These are phyloP conservation scores for Salvelinus namaycush DNA, from an alignment of 2,113 vertebrate species.

Conservation along the genomic window DNA sequence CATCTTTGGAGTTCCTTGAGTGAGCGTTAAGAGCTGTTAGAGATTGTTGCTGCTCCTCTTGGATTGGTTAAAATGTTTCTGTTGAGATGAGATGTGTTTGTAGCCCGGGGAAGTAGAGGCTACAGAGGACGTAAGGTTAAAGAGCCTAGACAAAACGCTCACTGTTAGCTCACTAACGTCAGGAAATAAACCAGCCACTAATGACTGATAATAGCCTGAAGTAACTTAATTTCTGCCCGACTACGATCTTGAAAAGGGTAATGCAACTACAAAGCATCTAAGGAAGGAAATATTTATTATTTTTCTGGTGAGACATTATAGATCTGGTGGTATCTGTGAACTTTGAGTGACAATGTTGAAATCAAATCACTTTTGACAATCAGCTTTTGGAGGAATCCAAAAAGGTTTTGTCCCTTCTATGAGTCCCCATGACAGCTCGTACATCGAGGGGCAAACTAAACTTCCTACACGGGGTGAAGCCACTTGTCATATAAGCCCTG, in stretches of 20 bases:
- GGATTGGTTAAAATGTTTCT: too few relatives aligned
- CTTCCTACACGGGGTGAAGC: conserved; percentile 41
- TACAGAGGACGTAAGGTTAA: conserved; percentile 18
- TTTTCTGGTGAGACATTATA: background rate
- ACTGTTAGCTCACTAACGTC: conserved; percentile 13
- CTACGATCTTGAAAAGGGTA: background rate
- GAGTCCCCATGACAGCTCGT: background rate
- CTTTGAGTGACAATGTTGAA: background rate
- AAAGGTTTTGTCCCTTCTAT: background rate
- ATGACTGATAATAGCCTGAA: background rate
- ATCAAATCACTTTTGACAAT: background rate
- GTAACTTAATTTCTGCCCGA: background rate
- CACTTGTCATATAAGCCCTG: conserved; percentile 40
- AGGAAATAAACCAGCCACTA: background rate
- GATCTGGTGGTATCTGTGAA: background rate
- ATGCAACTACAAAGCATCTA: background rate
- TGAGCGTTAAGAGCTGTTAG: too few relatives aligned
- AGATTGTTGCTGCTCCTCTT: too few relatives aligned
- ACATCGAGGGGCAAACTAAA: conserved; percentile 8
- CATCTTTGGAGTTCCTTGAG: too few relatives aligned
- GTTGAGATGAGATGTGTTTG: background rate
- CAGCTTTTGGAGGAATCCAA: background rate
- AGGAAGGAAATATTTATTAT: background rate
- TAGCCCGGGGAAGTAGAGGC: background rate
- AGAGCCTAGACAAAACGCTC: background rate